phyloP scores from a whole-genome alignment of 2,797 vertebrate genomes.

The Enteromius trimaculatus region DNA sequence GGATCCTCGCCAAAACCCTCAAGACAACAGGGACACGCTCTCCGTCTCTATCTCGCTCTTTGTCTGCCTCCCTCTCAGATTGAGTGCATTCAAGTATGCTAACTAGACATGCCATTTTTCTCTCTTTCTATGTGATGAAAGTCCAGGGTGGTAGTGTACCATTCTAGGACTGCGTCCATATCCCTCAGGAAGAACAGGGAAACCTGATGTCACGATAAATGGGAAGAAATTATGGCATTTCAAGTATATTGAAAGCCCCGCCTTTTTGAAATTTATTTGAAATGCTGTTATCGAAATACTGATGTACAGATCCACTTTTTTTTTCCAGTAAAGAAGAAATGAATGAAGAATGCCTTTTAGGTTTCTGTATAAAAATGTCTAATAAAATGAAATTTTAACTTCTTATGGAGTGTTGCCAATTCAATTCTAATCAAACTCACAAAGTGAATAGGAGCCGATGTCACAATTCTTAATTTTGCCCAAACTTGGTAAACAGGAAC shows the following conservation, averaged over 20 bases:
- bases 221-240: not conserved
- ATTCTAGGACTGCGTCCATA: not conserved
- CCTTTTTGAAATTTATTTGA: not conserved
- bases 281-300: not conserved
- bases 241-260: not conserved
- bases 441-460: not conserved
- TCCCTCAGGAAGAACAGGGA: constrained; percentile 5
- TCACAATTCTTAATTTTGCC: not conserved
- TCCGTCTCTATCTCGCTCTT: constrained; percentile 23
- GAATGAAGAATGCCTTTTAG: not conserved
- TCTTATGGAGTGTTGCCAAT: not conserved
- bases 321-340: not conserved
- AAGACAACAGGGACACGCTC: constrained; percentile 22
- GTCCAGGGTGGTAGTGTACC: constrained; percentile 6
- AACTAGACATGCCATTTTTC: constrained; percentile 27
- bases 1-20: constrained; percentile 38
- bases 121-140: constrained; percentile 14
- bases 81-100: constrained; percentile 32
- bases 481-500: not conserved
- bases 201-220: not conserved
- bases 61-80: constrained; percentile 27
- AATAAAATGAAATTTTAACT: not conserved
- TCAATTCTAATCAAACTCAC: not conserved
- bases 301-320: not conserved
- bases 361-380: not conserved